Evolutionary conservation across 2,113 vertebrate species (phyloP), one percentile per base, ranked within the genome.

Genomic region (Xenopus laevis): DNA sequence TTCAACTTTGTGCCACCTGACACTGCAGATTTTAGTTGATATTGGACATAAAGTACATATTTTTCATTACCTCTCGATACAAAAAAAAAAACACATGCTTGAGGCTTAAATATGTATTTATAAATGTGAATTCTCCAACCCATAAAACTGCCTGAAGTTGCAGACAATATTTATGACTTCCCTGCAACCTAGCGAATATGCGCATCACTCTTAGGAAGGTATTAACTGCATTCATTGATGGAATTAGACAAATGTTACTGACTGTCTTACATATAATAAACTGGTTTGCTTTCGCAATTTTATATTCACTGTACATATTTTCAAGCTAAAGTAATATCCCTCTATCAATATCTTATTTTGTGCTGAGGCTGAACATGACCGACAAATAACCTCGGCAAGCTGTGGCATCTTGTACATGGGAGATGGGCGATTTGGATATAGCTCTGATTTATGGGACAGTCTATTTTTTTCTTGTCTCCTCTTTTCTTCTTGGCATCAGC

Each of bases 371-470:
- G 55, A 61, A 74, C 11, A 40, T 74, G 72, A 74, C 72, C 64
- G 65, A 61, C 64, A 74, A 67, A 68, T 74, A 74, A 68, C 72
- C 72, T 74, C 72, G 30, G 21, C 27, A 68, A 74, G 33, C 23
- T 17, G 44, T 67, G 50, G 40, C 71, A 46, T 74, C 72, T 67
- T 67, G 72, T 67, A 74, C 72, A 67, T 20, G 17, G 59, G 55
- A 74, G 55, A 74, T 44, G 44, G 64, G 64, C 72, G 59, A 65
- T 74, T 74, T 74, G 72, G 64, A 61, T 67, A 23, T 27, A 30
- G 53, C 45, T 44, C 60, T 74, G 64, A 74, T 74, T 74, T 67
- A 74, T 74, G 65, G 55, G 33, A 68, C 44, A 66, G 40, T 61
- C 59, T 67, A 53, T 59, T 47, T 50, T 27, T 20, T 11, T 20